A percentile compares a stretch with the other conserved stretches of the same genome.
Evolutionary conservation across 2,113 vertebrate species (phyloP).

Genomic region (Ceyx margarethae): DNA sequence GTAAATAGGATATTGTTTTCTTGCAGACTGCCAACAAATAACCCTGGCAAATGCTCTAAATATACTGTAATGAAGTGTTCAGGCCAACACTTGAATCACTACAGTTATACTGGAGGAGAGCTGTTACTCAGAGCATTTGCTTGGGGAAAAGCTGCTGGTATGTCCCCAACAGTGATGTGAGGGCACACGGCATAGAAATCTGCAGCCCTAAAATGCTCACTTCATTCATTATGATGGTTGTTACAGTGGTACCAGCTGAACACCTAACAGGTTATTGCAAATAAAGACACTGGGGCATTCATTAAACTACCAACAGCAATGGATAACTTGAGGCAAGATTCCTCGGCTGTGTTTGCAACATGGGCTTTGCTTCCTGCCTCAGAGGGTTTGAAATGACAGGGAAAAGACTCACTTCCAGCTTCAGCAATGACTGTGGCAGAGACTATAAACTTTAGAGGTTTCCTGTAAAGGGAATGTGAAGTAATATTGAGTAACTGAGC

Average conservation of each 20-base stretch:
- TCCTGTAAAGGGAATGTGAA: background rate
- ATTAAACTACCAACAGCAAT: background rate
- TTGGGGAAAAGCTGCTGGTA: background rate
- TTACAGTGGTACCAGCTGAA: background rate
- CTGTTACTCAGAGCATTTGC: background rate
- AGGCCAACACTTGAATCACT: background rate
- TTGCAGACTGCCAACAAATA: background rate
- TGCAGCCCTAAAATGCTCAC: background rate
- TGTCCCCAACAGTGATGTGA: background rate
- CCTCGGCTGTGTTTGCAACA: background rate
- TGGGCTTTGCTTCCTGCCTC: background rate
- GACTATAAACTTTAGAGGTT: background rate
- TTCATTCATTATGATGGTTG: background rate
- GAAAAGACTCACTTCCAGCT: background rate
- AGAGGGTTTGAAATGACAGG: background rate
- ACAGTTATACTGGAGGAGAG: background rate
- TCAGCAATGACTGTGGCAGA: background rate
- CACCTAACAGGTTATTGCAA: background rate
- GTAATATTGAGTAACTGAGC: background rate
- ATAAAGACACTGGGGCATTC: background rate
- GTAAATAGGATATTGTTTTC: background rate
- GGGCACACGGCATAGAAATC: fast-evolving
- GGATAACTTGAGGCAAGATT: background rate
- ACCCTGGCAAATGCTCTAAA: background rate
- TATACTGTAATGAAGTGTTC: background rate